Evolutionary conservation across 2,113 vertebrate species (phyloP).

Genomic region (Tamias sibiricus): DNA sequence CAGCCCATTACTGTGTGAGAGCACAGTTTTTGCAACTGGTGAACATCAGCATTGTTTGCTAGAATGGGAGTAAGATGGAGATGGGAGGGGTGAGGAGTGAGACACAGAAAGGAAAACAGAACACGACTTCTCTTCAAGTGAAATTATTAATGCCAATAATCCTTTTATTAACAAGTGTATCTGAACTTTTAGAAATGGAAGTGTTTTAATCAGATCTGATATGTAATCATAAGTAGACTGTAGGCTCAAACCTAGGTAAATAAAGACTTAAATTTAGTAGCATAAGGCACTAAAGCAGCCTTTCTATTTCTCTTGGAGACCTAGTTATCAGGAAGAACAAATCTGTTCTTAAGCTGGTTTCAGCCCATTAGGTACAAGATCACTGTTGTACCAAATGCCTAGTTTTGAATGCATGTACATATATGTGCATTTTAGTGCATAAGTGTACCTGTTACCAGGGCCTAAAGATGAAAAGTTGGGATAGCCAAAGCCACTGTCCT

Average conservation of each 20-base stretch:
- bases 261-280: conserved; percentile 76
- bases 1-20: accelerated
- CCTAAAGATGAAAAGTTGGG: conserved; percentile 61
- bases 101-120: conserved; percentile 68
- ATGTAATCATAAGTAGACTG: conserved; percentile 73
- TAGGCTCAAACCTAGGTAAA: conserved; percentile 76
- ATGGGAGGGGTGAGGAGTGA: neutral
- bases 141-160: conserved; percentile 74
- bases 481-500: conserved; percentile 71
- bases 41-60: neutral
- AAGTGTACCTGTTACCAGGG: conserved; percentile 83
- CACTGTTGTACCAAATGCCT: conserved; percentile 81
- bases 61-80: neutral
- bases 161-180: conserved; percentile 71
- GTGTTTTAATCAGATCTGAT: conserved; percentile 69
- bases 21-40: neutral
- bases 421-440: conserved; percentile 87
- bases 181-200: conserved; percentile 76
- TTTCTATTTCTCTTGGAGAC: conserved; percentile 83
- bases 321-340: conserved; percentile 82
- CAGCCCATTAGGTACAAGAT: conserved; percentile 82
- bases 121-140: conserved; percentile 70
- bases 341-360: conserved; percentile 82
- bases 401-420: conserved; percentile 74
- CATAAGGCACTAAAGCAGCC: conserved; percentile 85